Percentiles rank a stretch among this genome's conserved stretches.
phyloP scores from a whole-genome alignment of 35 echinoderm and acorn worm genomes.

The Lytechinus pictus region DNA sequence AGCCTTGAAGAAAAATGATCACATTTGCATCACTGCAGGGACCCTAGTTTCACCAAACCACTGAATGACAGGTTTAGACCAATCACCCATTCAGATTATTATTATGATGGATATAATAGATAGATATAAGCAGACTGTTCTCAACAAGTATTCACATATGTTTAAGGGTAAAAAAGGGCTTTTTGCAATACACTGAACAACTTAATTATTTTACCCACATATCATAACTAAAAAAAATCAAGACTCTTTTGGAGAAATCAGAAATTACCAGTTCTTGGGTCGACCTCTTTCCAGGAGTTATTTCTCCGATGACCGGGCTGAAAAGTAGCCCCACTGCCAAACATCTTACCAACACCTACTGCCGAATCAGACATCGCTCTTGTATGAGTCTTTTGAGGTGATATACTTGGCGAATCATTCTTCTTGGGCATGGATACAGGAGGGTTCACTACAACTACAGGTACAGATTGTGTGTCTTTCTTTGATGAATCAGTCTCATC shows the following conservation, averaged over 20 bases:
- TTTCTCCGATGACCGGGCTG: conserved; percentile 61
- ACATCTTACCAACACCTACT: conserved; percentile 46
- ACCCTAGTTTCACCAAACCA: too few relatives aligned
- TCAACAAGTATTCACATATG: too few relatives aligned
- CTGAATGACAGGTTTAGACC: too few relatives aligned
- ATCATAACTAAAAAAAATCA: neutral
- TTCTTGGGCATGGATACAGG: neutral
- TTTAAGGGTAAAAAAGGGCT: too few relatives aligned
- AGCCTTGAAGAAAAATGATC: too few relatives aligned
- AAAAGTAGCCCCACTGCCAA: conserved; percentile 20
- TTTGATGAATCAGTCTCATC: neutral
- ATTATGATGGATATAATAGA: too few relatives aligned
- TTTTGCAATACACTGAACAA: too few relatives aligned
- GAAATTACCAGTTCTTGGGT: conserved; percentile 80
- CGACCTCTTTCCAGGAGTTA: conserved; percentile 86
- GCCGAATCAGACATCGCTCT: conserved; percentile 77
- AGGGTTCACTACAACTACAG: neutral
- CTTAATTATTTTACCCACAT: too few relatives aligned
- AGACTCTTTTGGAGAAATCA: neutral
- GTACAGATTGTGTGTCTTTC: neutral
- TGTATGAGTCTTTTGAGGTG: conserved; percentile 70
- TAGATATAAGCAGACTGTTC: too few relatives aligned
- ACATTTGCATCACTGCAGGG: too few relatives aligned
- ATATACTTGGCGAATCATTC: neutral
- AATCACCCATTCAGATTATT: too few relatives aligned